Conservation (phyloP, 2,888 invertebrate species). For the Operophtera brumata region DNA sequence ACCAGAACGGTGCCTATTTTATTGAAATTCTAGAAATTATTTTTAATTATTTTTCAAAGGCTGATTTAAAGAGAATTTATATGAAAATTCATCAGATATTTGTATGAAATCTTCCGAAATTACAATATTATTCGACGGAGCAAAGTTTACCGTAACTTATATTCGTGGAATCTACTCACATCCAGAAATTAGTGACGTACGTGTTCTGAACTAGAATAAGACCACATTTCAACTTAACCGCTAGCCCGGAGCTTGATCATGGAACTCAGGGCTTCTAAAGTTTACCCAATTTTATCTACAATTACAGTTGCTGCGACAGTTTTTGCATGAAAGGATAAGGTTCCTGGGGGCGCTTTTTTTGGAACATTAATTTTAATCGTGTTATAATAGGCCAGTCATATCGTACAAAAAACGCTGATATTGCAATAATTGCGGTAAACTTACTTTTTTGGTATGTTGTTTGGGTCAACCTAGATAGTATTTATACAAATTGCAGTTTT, state of each 20-base stretch:
- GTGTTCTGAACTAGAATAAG: slow-evolving; percentile 27
- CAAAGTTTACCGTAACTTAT: slow-evolving; percentile 10
- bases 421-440: too few species aligned
- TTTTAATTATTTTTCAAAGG: not conserved
- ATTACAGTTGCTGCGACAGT: too few species aligned
- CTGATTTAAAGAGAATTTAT: not conserved
- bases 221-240: slow-evolving; percentile 19
- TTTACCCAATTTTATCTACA: not conserved
- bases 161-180: slow-evolving; percentile 13
- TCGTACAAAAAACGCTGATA: too few species aligned
- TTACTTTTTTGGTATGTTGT: too few species aligned
- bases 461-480: too few species aligned
- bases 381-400: too few species aligned
- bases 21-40: not conserved
- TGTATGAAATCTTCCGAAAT: not conserved
- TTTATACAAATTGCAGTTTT: too few species aligned
- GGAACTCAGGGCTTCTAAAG: not conserved
- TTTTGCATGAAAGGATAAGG: too few species aligned
- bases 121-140: not conserved
- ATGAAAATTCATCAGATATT: not conserved
- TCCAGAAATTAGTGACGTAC: slow-evolving; percentile 25
- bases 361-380: too few species aligned
- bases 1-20: too few species aligned
- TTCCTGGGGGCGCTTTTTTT: too few species aligned
- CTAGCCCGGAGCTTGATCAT: slow-evolving; percentile 14